Base-by-base conservation (phyloP, 1,140 invertebrate genomes). In the Prorops nasuta region DNA sequence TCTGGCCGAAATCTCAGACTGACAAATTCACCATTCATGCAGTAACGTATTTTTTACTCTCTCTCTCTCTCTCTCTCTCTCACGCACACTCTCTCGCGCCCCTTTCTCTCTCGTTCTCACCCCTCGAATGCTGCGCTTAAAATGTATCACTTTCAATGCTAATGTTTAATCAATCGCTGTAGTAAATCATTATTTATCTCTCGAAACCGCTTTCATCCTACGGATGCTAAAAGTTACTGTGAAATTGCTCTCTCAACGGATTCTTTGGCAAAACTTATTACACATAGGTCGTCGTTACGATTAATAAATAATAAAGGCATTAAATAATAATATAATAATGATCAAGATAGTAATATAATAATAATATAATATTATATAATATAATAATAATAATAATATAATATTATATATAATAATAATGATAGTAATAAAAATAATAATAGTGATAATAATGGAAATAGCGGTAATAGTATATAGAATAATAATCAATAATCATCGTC, bases 211-310 rank as follows among this genome's bases (percentile, higher is more conserved):
- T 44, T 56, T 44, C 51, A 60, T 56, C 43, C 22, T 42, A 48
- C 44, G 58, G 55, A 67, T 22, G 45, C 49, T 63, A 64, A 46
- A 55, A 66, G 18, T 39, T 51, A 66, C 61, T 66, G 66, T 60
- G 64, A 65, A 72, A 72, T 73, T 71, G 67, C 64, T 64, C 44
- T 58, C 28, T 60, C 51, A 40, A 66, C 59, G 44, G 49, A 44
- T 74, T 77, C 75, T 77, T 77, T 77, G 75, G 75, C 74, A 77
- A 77, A 76, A 76, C 72, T 76, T 76, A 77, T 77, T 77, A 77
- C 75, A 77, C 75, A 74, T 74, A 75, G 61, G 67, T 77, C 66
- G 66, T 70, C 59, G 55, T 63, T 71, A 73, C 47, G 71, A 67
- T 74, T 71, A 76, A 77, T 76, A 74, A 77, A 77, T 75, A 74